Evolutionary conservation across 1,140 invertebrate species (phyloP).

Genomic region (Hylaeus volcanicus): DNA sequence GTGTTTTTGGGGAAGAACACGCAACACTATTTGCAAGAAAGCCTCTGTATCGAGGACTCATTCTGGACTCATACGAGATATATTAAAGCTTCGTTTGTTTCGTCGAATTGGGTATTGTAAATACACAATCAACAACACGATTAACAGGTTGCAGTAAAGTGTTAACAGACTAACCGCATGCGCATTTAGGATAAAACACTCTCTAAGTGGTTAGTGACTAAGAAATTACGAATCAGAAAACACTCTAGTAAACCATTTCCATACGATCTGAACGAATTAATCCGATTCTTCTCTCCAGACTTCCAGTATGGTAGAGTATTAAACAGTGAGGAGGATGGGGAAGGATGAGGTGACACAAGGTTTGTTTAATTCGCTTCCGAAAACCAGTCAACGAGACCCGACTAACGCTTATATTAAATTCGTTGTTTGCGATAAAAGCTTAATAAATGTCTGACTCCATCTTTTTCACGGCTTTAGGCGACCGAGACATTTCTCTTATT

Average conservation of each 20-base stretch:
- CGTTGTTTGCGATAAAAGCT: conserved; percentile 5
- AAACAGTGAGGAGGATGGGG: conserved; percentile 4
- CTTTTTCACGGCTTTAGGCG: conserved; percentile 22
- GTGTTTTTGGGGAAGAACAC: no score
- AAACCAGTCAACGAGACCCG: conserved; percentile 38
- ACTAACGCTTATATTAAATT: conserved; percentile 5
- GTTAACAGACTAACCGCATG: background rate
- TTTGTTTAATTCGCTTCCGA: conserved; percentile 9
- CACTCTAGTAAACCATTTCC: conserved; percentile 54
- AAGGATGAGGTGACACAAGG: conserved; percentile 16
- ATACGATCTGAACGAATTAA: conserved; percentile 59
- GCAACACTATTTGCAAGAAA: no score
- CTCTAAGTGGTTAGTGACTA: conserved; percentile 28
- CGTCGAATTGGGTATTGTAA: no score
- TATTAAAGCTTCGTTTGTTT: no score
- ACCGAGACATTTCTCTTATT: conserved; percentile 49
- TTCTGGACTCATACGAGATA: background rate
- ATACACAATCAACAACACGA: no score
- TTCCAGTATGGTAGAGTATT: conserved; percentile 51
- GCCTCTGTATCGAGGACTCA: background rate
- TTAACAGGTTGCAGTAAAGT: no score
- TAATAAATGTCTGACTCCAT: conserved; percentile 48
- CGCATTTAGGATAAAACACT: background rate
- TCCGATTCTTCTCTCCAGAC: conserved; percentile 46
- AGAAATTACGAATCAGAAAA: conserved; percentile 24